Conservation (phyloP, 1,140 invertebrate species). For the Drosophila ficusphila region DNA sequence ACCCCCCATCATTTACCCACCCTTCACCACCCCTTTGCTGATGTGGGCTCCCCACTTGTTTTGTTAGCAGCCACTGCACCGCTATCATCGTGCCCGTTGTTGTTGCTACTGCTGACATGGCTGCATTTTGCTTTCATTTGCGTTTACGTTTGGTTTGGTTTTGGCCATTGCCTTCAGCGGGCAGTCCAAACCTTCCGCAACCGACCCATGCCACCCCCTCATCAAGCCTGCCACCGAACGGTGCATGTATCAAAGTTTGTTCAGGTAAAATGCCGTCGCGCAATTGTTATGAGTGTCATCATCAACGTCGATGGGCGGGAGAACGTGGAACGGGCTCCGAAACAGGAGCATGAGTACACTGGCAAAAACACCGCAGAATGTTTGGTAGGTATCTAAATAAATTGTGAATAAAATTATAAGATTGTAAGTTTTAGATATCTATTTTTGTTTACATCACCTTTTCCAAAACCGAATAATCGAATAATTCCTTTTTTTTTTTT, state of each 20-base stretch:
- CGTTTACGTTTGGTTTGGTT: constrained; percentile 72
- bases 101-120: constrained; percentile 61
- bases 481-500: too few species aligned
- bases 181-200: neutral
- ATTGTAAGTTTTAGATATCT: too few species aligned
- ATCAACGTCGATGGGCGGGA: constrained; percentile 50
- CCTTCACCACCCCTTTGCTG: neutral
- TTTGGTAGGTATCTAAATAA: neutral
- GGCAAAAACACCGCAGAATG: neutral
- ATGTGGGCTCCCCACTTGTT: constrained; percentile 46
- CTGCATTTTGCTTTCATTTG: constrained; percentile 76
- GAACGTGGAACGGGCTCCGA: constrained; percentile 11
- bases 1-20: neutral
- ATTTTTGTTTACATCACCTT: too few species aligned
- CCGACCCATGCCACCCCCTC: neutral
- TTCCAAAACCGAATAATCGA: too few species aligned
- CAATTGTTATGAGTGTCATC: constrained; percentile 81
- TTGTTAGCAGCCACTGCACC: constrained; percentile 67
- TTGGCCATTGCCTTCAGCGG: constrained; percentile 67
- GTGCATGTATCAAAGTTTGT: constrained; percentile 79
- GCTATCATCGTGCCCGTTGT: constrained; percentile 55
- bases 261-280: constrained; percentile 79
- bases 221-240: constrained; percentile 2
- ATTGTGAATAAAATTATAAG: too few species aligned
- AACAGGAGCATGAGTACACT: constrained; percentile 13